Base-by-base conservation (phyloP, 2,113 vertebrate species). In the Prochilodus magdalenae region DNA sequence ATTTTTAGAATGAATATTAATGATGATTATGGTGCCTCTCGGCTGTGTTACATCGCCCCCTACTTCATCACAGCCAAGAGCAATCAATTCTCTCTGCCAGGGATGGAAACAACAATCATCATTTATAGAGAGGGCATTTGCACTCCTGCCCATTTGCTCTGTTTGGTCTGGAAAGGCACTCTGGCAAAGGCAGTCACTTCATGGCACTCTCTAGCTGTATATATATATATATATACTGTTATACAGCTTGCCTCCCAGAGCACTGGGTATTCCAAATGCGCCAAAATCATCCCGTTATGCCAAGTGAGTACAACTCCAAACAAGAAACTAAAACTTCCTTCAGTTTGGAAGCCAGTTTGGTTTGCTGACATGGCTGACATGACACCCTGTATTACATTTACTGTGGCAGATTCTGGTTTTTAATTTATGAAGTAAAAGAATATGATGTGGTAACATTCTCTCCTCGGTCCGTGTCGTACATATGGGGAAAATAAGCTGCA, bases 1-100 rank as follows among this genome's bases (percentile, higher is more conserved):
- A 90, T 94, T 95, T 95, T 88, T 87, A 93, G 93, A 88, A 85
- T 89, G 92, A 93, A 88, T 91, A 93, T 92, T 94, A 94, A 93
- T 92, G 92, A 93, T 89, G 84, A 93, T 92, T 93, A 89, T 90
- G 92, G 84, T 87, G 55, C 90, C 75, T 86, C 94, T 92, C 89
- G 87, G 87, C 90, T 88, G 89, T 85, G 90, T 93, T 88, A 88
- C 86, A 90, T 89, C 84, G 88, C 89, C 90, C 81, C 87, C 88
- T 89, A 92, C 90, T 94, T 93, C 91, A 93, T 93, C 92, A 92
- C 88, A 83, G 89, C 89, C 90, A 89, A 91, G 88, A 88, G 90
- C 86, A 92, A 94, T 94, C 93, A 93, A 94, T 94, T 93, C 88
- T 90, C 89, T 86, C 85, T 72, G 70, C 88, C 86, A 90, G 90